phyloP scores from a whole-genome alignment of 1,140 invertebrate genomes.

The Orius insidiosus region DNA sequence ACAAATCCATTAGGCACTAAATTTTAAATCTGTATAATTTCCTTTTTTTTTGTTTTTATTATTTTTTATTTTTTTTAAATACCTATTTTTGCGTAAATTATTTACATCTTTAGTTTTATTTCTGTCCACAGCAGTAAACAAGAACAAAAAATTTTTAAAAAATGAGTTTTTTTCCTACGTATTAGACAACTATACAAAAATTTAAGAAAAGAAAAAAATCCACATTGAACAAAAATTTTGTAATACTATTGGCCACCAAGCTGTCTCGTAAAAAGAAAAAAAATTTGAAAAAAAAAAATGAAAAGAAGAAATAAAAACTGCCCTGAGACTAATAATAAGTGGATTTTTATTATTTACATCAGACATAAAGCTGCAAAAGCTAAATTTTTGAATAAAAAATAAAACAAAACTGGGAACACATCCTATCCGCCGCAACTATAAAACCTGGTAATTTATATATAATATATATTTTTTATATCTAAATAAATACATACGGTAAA shows the following conservation, averaged over 20 bases:
- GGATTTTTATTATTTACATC: slow-evolving; percentile 10
- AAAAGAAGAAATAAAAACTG: slow-evolving; percentile 1
- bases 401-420: not conserved
- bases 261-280: slow-evolving; percentile 2
- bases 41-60: slow-evolving; percentile 5
- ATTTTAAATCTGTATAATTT: slow-evolving; percentile 16
- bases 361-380: slow-evolving; percentile 4
- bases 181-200: not conserved
- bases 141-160: slow-evolving; percentile 19
- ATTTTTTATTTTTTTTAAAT: not conserved
- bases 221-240: slow-evolving; percentile 1
- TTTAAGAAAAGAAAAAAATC: not conserved
- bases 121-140: slow-evolving; percentile 14
- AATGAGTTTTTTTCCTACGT: slow-evolving; percentile 14
- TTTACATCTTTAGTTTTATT: slow-evolving; percentile 3
- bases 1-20: slow-evolving; percentile 15
- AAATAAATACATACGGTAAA: slow-evolving; percentile 15
- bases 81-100: not conserved
- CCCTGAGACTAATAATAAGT: not conserved
- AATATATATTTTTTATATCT: slow-evolving; percentile 11
- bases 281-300: slow-evolving; percentile 7
- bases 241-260: not conserved
- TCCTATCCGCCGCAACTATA: slow-evolving; percentile 3
- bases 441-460: slow-evolving; percentile 1
- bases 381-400: not conserved